These are phyloP conservation scores for Tympanoctomys barrerae DNA, from an alignment of 2,797 vertebrate genomes.

Conservation along the genomic window DNA sequence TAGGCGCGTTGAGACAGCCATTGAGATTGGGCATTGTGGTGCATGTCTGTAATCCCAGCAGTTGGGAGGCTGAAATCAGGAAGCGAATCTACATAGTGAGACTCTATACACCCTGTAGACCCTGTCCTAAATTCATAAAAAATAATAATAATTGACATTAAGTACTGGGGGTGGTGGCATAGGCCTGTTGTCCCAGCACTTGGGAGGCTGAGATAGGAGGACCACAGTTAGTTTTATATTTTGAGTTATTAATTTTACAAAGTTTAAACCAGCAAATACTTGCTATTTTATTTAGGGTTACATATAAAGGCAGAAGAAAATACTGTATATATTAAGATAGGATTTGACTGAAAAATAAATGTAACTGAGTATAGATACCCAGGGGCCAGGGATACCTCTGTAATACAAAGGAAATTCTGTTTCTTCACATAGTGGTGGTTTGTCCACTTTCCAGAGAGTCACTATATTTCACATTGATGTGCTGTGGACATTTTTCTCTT, in stretches of 20 bases:
- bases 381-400: neutral
- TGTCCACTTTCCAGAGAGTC: conserved; percentile 30
- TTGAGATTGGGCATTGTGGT: too few species aligned
- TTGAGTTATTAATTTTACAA: neutral
- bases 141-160: neutral
- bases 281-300: conserved; percentile 43
- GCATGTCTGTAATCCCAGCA: too few species aligned
- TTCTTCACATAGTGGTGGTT: neutral
- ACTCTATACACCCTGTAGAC: too few species aligned
- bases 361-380: neutral
- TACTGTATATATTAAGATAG: neutral
- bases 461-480: neutral
- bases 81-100: too few species aligned
- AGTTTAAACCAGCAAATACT: conserved; percentile 23
- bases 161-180: neutral
- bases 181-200: neutral
- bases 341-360: neutral
- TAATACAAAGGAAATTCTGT: neutral
- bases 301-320: neutral
- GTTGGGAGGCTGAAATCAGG: too few species aligned
- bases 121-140: too few species aligned
- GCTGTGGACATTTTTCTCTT: neutral
- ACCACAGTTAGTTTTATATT: neutral
- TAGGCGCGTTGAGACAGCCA: too few species aligned
- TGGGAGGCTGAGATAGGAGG: neutral